phyloP scores from a whole-genome alignment of 2,113 vertebrate genomes.

The Anthoscopus minutus region DNA sequence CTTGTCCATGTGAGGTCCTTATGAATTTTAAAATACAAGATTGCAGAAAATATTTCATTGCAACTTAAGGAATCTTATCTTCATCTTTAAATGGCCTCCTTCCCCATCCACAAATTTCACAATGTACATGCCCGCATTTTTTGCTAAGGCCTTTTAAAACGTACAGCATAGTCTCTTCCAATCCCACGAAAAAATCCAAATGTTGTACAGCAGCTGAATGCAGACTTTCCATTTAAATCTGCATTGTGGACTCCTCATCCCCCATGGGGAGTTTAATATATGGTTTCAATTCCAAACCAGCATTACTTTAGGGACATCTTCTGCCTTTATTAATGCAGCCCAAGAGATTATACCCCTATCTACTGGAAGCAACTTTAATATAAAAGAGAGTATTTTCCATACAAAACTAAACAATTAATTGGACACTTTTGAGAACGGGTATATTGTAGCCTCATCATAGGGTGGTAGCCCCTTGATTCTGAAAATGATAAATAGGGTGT shows the following conservation, averaged over 20 bases:
- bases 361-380: neutral
- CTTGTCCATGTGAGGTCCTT: neutral
- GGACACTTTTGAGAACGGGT: slow-evolving; percentile 3
- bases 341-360: neutral
- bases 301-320: neutral
- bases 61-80: neutral
- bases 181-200: neutral
- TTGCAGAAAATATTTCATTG: neutral
- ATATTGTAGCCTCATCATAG: neutral
- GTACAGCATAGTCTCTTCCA: neutral
- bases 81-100: neutral
- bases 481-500: slow-evolving; percentile 24
- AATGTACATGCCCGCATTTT: neutral
- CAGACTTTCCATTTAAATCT: neutral
- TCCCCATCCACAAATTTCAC: neutral
- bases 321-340: neutral
- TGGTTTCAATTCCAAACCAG: slow-evolving; percentile 28
- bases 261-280: neutral
- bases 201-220: neutral
- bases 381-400: slow-evolving; percentile 3
- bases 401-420: slow-evolving; percentile 5
- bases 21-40: neutral
- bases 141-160: neutral
- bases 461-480: neutral
- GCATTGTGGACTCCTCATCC: neutral